Base-by-base conservation (phyloP, 2,888 invertebrate species). In the Eutolmus rufibarbis region DNA sequence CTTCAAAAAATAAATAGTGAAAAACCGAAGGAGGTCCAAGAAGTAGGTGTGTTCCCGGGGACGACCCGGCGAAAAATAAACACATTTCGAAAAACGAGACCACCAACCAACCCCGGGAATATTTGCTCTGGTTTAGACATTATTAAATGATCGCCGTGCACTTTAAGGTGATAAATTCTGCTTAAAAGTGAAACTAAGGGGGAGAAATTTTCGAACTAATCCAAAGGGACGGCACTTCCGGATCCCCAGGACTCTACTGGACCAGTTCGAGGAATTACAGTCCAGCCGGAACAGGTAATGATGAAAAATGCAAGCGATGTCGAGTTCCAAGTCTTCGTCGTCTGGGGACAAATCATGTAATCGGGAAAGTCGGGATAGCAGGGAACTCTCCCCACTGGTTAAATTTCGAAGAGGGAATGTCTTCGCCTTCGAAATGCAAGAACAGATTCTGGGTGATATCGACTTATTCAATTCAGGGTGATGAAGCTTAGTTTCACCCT, bases 161-260 rank as follows among this genome's bases (percentile, higher is more conserved):
- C 78, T 78, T 78, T 78, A 78, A 78, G 23, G 78, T 16, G 23
- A 78, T 78, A 78, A 78, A 78, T 78, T 78, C 43, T 40, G 43
- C 37, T 78, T 78, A 78, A 78, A 78, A 43, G 37, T 78, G 43
- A 78, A 78, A 43, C 43, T 78, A 43, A 78, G 43, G 66, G 23
- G 66, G 3, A 66, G 66, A 66, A 66, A 66, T 66, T 66, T 66
- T 66, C 66, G 28, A 66, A 66, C 66, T 66, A 66, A 66, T 66
- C 66, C 66, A 23, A 66, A 66, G 66, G 66, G 66, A 66, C 66
- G 23, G 66, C 66, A 23, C 28, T 66, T 66, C 66, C 66, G 66
- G 28, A 12, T 66, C 19, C 66, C 14, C 43, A 46, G 12, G 5
- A 46, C 56, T 56, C 8, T 9, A 19, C 66, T 19, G 28, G 66